phyloP scores from a whole-genome alignment of 2,888 invertebrate genomes.

The Chelonus formosanus region DNA sequence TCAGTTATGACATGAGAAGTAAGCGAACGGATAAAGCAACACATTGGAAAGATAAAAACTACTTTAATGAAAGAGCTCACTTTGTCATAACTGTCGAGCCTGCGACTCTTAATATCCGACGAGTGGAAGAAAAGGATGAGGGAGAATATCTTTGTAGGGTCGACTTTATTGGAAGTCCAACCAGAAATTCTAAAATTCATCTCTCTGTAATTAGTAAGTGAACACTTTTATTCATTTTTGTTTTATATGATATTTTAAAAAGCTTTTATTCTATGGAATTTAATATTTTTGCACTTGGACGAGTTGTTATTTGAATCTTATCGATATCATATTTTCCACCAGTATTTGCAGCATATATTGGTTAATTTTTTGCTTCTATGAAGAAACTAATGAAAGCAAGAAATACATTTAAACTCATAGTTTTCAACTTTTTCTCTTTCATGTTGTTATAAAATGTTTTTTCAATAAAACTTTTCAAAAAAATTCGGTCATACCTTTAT shows the following conservation, averaged over 20 bases:
- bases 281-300: no score
- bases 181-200: constrained; percentile 77
- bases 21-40: constrained; percentile 69
- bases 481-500: no score
- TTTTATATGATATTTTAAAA: constrained; percentile 3
- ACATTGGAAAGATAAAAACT: constrained; percentile 76
- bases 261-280: no score
- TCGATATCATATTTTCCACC: no score
- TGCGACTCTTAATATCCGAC: constrained; percentile 74
- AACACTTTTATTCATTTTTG: not conserved
- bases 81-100: constrained; percentile 77
- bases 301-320: no score
- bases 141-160: constrained; percentile 83
- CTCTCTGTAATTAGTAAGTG: constrained; percentile 79
- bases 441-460: no score
- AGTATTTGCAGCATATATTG: no score
- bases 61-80: constrained; percentile 73
- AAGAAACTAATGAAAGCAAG: no score
- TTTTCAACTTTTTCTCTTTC: no score
- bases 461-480: no score
- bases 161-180: constrained; percentile 82
- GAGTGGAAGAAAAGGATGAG: constrained; percentile 73
- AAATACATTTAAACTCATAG: no score
- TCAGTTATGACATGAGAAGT: constrained; percentile 77
- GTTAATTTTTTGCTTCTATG: no score